A percentile compares a stretch with the other conserved stretches of the same genome.
Conservation (phyloP, 1,140 invertebrate species). For the Solenopsis invicta region DNA sequence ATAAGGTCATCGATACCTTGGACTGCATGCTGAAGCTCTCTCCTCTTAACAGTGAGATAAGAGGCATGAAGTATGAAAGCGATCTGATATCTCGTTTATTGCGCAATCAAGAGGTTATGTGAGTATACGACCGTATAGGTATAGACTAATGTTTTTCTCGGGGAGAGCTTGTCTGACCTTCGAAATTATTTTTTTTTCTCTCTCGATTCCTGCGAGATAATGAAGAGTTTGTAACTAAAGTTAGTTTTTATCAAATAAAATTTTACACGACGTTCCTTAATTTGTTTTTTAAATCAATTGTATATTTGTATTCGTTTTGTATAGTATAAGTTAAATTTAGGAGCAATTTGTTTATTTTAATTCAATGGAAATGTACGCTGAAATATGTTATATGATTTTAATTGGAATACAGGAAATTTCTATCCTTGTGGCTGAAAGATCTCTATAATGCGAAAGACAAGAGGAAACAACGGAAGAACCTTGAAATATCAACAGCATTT, state of each 20-base stretch:
- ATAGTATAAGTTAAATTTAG: conserved; percentile 20
- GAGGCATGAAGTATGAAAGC: conserved; percentile 61
- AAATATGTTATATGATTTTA: not conserved
- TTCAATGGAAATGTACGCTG: not conserved
- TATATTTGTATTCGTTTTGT: conserved; percentile 33
- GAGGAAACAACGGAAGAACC: conserved; percentile 66
- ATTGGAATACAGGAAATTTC: conserved; percentile 69
- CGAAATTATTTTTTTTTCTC: not conserved
- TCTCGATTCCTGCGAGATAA: not conserved
- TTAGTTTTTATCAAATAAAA: no score
- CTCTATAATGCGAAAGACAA: conserved; percentile 61
- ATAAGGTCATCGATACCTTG: conserved; percentile 6
- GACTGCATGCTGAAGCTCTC: not conserved
- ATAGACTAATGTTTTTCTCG: not conserved
- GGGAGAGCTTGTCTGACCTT: not conserved
- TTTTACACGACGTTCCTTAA: not conserved
- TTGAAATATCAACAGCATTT: conserved; percentile 74
- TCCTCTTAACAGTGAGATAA: not conserved
- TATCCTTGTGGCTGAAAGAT: conserved; percentile 77
- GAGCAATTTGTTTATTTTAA: conserved; percentile 42
- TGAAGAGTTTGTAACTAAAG: not conserved
- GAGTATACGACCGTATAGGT: conserved; percentile 37
- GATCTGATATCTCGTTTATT: conserved; percentile 74
- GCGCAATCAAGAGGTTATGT: conserved; percentile 66
- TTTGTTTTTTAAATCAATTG: not conserved